A percentile compares a stretch with the other conserved stretches of the same genome.
phyloP scores from a whole-genome alignment of 1,140 invertebrate genomes.

The Macrotrachela quadricornifera region DNA sequence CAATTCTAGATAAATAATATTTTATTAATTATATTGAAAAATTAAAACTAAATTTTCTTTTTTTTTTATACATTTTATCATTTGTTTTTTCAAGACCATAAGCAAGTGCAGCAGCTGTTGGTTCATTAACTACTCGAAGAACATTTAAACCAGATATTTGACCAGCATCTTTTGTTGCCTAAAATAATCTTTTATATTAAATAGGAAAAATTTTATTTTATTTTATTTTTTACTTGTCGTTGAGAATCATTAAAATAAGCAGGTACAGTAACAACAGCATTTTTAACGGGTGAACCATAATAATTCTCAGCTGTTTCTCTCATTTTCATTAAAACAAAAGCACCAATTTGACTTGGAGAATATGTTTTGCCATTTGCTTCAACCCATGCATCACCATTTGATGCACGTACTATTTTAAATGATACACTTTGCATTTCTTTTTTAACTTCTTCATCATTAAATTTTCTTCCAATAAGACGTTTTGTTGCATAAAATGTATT shows the following conservation, averaged over 20 bases:
- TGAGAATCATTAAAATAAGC: constrained; percentile 92
- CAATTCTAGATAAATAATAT: constrained; percentile 44
- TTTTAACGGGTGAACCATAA: constrained; percentile 54
- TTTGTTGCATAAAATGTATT: constrained; percentile 99
- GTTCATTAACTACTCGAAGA: constrained; percentile 83
- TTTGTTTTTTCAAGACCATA: constrained; percentile 91
- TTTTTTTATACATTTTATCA: constrained; percentile 81
- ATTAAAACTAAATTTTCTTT: constrained; percentile 9
- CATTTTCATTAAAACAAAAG: constrained; percentile 81
- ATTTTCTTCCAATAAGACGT: constrained; percentile 77
- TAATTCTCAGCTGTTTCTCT: constrained; percentile 78
- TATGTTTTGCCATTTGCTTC: constrained; percentile 81
- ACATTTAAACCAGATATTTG: constrained; percentile 88
- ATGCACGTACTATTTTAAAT: constrained; percentile 86
- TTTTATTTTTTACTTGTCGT: constrained; percentile 49
- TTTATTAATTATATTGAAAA: neutral
- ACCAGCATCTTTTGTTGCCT: constrained; percentile 79
- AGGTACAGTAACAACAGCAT: constrained; percentile 79
- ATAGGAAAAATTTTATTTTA: no score
- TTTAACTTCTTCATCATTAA: constrained; percentile 82
- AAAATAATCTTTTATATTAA: no score
- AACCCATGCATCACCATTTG: constrained; percentile 99
- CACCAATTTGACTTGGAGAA: constrained; percentile 80
- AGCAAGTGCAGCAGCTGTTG: constrained; percentile 81
- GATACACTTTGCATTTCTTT: constrained; percentile 86